phyloP scores from a whole-genome alignment of 2,113 vertebrate species.

The Plotosus lineatus region DNA sequence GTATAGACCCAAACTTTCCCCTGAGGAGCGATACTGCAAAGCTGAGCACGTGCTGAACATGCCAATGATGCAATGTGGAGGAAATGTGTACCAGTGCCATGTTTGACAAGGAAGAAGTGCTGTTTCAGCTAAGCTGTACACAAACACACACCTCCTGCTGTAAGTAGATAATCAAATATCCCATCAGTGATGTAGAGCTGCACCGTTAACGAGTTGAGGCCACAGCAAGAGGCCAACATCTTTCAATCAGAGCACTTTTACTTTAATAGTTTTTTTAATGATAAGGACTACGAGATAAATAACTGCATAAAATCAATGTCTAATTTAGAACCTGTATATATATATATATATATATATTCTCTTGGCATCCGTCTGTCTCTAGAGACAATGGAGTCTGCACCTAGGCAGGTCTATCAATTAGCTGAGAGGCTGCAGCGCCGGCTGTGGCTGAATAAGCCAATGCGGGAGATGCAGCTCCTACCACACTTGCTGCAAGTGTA shows the following conservation, averaged over 20 bases:
- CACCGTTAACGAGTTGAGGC: constrained; percentile 66
- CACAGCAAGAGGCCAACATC: constrained; percentile 57
- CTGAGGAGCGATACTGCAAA: not conserved
- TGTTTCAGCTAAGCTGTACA: constrained; percentile 35
- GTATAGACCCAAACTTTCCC: not conserved
- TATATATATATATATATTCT: not conserved
- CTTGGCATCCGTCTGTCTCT: too few species aligned
- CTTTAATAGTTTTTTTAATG: not conserved
- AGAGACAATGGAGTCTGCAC: too few species aligned
- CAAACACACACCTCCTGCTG: constrained; percentile 17
- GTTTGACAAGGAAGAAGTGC: constrained; percentile 33
- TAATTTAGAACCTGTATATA: not conserved
- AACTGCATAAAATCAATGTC: too few species aligned
- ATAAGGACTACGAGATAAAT: not conserved
- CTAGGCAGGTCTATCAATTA: too few species aligned
- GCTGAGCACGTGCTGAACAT: not conserved
- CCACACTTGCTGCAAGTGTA: too few species aligned
- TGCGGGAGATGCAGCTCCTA: too few species aligned
- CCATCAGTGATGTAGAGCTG: constrained; percentile 17
- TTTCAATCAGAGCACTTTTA: not conserved
- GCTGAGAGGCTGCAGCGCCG: too few species aligned
- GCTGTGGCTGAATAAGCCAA: too few species aligned
- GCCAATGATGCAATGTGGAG: constrained; percentile 25
- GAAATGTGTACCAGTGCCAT: constrained; percentile 21
- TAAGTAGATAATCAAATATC: constrained; percentile 2